Percentiles rank a stretch among this genome's conserved stretches.
Evolutionary conservation across 2,113 vertebrate species (phyloP).

Genomic region (Prunella himalayana): DNA sequence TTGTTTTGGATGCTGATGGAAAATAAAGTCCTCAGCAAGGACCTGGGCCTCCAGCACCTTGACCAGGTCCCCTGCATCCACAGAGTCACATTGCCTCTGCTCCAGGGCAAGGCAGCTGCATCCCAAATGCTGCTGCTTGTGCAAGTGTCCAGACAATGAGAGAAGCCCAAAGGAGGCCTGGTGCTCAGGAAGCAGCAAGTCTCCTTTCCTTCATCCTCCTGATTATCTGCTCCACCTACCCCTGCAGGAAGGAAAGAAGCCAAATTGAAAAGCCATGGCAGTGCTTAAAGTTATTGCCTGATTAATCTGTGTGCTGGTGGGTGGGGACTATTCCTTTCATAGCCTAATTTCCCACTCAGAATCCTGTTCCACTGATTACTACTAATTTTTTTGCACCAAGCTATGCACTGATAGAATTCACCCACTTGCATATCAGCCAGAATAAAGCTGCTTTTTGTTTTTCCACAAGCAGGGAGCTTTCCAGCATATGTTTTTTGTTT

Average conservation of each 20-base stretch:
- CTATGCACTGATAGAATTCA: background rate
- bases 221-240: background rate
- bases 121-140: background rate
- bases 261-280: background rate
- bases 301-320: background rate
- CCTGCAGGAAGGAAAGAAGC: background rate
- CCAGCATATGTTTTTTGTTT: background rate
- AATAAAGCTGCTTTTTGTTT: background rate
- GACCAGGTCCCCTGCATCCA: too few species aligned
- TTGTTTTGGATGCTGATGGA: background rate
- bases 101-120: background rate
- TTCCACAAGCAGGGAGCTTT: background rate
- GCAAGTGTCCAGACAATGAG: fast-evolving
- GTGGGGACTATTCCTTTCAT: background rate
- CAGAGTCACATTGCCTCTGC: background rate
- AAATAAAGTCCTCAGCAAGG: background rate
- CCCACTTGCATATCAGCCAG: background rate
- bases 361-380: background rate
- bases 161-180: background rate
- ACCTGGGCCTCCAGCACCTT: background rate
- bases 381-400: background rate
- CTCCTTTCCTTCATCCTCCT: background rate
- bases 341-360: background rate
- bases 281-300: background rate
- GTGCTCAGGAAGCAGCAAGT: background rate